Conservation (phyloP, 2,797 vertebrate species). For the Halcyon leucocephala region DNA sequence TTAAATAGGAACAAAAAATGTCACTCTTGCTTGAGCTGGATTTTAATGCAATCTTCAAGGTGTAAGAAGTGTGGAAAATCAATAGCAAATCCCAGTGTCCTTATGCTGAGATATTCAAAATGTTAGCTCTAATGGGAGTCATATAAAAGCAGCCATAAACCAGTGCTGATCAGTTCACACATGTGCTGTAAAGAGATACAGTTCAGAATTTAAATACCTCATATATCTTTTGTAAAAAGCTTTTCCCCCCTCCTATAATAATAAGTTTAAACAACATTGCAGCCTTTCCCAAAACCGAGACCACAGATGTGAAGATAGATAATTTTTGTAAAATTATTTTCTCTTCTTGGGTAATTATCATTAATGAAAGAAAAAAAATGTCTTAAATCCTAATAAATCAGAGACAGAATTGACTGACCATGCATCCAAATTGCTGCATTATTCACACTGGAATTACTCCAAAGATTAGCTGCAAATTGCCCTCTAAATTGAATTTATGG, state of each 20-base stretch:
- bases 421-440: slow-evolving; percentile 85
- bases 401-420: slow-evolving; percentile 80
- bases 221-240: slow-evolving; percentile 71
- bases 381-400: slow-evolving; percentile 84
- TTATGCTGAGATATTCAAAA: slow-evolving; percentile 79
- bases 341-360: slow-evolving; percentile 80
- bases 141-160: slow-evolving; percentile 68
- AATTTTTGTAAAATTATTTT: slow-evolving; percentile 78
- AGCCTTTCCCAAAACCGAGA: slow-evolving; percentile 63
- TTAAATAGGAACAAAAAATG: slow-evolving; percentile 76
- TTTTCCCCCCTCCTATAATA: neutral
- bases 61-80: slow-evolving; percentile 76
- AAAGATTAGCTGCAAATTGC: slow-evolving; percentile 87
- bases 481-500: slow-evolving; percentile 86
- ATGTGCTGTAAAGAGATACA: slow-evolving; percentile 71
- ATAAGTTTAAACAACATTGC: slow-evolving; percentile 72
- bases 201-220: slow-evolving; percentile 72
- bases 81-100: slow-evolving; percentile 76
- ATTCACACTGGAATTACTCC: slow-evolving; percentile 86
- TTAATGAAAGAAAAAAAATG: slow-evolving; percentile 79
- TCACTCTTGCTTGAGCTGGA: slow-evolving; percentile 70
- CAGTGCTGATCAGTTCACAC: slow-evolving; percentile 69
- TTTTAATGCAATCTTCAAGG: slow-evolving; percentile 78
- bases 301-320: slow-evolving; percentile 66
- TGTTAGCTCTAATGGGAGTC: slow-evolving; percentile 75